Evolutionary conservation across 1,140 invertebrate species (phyloP).

Genomic region (Melipona quadrifasciata): DNA sequence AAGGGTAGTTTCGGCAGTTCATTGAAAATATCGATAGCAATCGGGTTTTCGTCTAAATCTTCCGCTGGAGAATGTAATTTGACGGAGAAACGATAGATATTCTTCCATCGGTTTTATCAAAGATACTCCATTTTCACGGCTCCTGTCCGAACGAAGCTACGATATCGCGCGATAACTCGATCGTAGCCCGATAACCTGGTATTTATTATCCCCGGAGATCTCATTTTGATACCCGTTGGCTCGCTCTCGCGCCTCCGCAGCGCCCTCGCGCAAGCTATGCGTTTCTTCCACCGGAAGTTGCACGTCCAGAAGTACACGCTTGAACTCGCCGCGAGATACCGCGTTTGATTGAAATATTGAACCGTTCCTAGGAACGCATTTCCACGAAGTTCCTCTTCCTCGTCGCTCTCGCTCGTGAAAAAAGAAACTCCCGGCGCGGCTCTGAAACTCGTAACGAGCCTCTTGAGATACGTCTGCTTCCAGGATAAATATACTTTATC

Average conservation of each 20-base stretch:
- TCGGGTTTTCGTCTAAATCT: not conserved
- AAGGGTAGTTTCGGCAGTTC: not conserved
- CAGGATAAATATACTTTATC: no score
- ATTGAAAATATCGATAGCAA: no score
- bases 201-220: conserved; percentile 77
- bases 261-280: not conserved
- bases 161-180: conserved; percentile 70
- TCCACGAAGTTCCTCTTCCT: not conserved
- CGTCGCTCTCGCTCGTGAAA: not conserved
- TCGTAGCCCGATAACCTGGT: conserved; percentile 70
- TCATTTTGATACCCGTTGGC: conserved; percentile 69
- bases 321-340: conserved; percentile 22
- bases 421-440: no score
- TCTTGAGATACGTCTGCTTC: no score
- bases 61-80: not conserved
- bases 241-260: not conserved
- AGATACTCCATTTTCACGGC: not conserved
- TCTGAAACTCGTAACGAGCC: not conserved
- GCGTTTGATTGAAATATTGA: conserved; percentile 31
- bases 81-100: not conserved
- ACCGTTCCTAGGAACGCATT: not conserved
- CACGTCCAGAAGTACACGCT: conserved; percentile 13
- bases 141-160: conserved; percentile 32
- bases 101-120: not conserved
- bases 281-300: conserved; percentile 36